Percentiles rank a stretch among this genome's conserved stretches.
phyloP scores from a whole-genome alignment of 2,113 vertebrate genomes.

The Gobius niger region DNA sequence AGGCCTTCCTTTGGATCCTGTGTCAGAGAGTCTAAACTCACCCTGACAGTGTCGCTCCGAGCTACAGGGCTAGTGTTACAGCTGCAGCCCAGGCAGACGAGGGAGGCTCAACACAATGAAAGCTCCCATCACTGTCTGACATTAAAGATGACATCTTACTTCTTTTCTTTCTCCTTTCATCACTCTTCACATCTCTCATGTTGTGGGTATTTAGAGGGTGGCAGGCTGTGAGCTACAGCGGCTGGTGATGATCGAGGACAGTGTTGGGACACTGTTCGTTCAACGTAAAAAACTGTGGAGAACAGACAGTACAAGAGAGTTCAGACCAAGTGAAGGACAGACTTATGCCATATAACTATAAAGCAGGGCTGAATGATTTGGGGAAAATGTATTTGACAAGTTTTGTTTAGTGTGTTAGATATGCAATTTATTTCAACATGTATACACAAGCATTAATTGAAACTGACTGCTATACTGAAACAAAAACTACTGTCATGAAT shows the following conservation, averaged over 20 bases:
- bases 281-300: not conserved
- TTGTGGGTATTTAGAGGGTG: constrained; percentile 43
- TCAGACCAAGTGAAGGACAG: no score
- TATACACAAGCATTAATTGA: no score
- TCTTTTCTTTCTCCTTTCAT: constrained; percentile 64
- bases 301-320: no score
- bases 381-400: no score
- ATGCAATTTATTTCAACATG: no score
- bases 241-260: constrained; percentile 14
- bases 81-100: constrained; percentile 46
- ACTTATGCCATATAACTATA: no score
- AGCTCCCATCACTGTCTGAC: constrained; percentile 60
- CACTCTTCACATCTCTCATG: constrained; percentile 43
- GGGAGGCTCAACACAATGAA: constrained; percentile 37
- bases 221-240: constrained; percentile 21
- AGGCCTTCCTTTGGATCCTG: constrained; percentile 52
- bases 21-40: constrained; percentile 63
- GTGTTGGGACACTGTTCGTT: not conserved
- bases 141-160: constrained; percentile 74
- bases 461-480: no score
- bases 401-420: no score
- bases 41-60: constrained; percentile 69
- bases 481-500: no score
- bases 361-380: no score
- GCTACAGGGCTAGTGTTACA: constrained; percentile 69